These are phyloP conservation scores for Pseudopipra pipra DNA, from an alignment of 2,113 vertebrate genomes.

Conservation along the genomic window DNA sequence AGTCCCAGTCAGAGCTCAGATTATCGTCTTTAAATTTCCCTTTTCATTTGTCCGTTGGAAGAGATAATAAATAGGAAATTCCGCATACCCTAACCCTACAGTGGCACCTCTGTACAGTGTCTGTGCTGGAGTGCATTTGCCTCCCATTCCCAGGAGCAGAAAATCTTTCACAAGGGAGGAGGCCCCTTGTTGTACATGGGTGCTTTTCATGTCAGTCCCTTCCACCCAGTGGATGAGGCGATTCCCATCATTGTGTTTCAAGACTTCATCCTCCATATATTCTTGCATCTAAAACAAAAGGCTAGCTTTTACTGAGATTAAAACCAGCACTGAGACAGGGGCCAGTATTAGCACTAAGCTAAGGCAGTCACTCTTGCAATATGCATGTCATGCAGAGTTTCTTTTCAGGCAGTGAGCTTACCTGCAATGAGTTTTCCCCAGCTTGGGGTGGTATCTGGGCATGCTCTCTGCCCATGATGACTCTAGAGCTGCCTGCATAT, in stretches of 20 bases:
- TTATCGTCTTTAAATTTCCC: background rate
- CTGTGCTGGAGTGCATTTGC: background rate
- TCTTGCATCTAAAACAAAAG: background rate
- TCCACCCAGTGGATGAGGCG: background rate
- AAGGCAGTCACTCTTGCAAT: background rate
- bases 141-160: background rate
- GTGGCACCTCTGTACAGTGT: background rate
- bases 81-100: background rate
- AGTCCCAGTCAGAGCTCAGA: background rate
- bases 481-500: background rate
- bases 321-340: background rate
- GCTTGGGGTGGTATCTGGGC: background rate
- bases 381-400: background rate
- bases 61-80: background rate
- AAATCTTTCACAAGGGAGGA: background rate
- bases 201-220: background rate
- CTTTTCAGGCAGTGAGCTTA: background rate
- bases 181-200: background rate
- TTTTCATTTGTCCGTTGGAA: background rate
- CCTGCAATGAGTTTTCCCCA: background rate
- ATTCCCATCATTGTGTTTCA: background rate
- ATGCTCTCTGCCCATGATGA: background rate
- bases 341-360: background rate
- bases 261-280: background rate
- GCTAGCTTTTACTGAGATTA: background rate